Evolutionary conservation across 2,797 vertebrate genomes (phyloP).

Genomic region (Mallotus villosus): DNA sequence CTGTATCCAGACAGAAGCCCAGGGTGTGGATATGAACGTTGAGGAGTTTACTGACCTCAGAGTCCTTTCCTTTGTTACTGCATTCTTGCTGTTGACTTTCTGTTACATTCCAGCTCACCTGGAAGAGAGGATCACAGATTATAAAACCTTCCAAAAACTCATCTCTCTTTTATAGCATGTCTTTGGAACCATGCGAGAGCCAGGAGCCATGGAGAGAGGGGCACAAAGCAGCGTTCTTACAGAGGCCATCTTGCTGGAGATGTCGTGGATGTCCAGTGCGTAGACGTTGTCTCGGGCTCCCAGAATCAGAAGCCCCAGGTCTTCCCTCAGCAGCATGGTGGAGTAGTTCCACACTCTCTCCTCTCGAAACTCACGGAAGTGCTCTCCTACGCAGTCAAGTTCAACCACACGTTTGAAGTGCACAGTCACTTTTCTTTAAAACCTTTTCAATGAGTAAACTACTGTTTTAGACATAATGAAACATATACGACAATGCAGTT

Average conservation of each 20-base stretch:
- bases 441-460: not conserved
- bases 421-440: not conserved
- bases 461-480: not conserved
- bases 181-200: not conserved
- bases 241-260: conserved; percentile 66
- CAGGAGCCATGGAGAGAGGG: not conserved
- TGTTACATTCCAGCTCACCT: conserved; percentile 75
- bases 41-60: conserved; percentile 54
- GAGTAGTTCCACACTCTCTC: conserved; percentile 73
- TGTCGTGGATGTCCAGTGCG: conserved; percentile 72
- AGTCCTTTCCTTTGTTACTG: conserved; percentile 69
- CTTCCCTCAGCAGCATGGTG: conserved; percentile 75
- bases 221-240: conserved; percentile 55
- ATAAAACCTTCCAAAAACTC: too few species aligned
- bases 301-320: conserved; percentile 67
- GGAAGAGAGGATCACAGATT: conserved; percentile 11
- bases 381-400: conserved; percentile 52
- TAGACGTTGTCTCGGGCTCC: conserved; percentile 78
- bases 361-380: conserved; percentile 61
- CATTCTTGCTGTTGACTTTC: conserved; percentile 56
- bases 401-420: not conserved
- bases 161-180: too few species aligned
- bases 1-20: not conserved
- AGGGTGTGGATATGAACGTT: not conserved
- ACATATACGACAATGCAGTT: not conserved